Conservation (phyloP, 2,113 vertebrate species). For the Ailurus styani region DNA sequence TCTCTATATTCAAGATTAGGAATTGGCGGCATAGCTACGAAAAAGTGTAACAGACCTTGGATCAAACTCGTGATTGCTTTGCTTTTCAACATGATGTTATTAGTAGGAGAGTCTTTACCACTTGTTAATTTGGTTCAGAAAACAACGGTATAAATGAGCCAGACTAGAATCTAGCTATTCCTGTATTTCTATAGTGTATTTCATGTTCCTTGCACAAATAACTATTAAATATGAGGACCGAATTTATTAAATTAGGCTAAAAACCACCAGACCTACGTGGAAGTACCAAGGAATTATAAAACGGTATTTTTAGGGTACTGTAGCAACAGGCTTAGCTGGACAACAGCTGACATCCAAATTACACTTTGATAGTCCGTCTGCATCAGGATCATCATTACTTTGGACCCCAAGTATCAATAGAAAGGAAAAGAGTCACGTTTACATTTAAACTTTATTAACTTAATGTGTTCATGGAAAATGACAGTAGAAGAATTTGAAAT, state of each 20-base stretch:
- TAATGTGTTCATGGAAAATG: background rate
- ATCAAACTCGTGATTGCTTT: background rate
- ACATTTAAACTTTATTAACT: constrained; percentile 35
- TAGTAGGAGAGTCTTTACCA: background rate
- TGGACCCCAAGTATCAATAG: background rate
- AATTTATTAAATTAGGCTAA: background rate
- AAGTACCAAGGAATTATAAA: background rate
- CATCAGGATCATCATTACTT: constrained; percentile 10
- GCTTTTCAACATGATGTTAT: background rate
- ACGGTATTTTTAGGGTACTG: background rate
- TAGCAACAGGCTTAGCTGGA: background rate
- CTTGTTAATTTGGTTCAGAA: constrained; percentile 2
- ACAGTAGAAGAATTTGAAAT: background rate
- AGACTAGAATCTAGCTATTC: background rate
- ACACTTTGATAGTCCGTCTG: background rate
- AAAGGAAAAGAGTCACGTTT: background rate
- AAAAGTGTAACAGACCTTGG: background rate
- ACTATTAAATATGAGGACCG: background rate
- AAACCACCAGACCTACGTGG: background rate
- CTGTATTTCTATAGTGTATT: background rate
- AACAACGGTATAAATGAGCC: background rate
- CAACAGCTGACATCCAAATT: background rate
- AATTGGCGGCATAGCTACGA: background rate
- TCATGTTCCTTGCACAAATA: background rate
- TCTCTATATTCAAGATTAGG: background rate